phyloP scores from a whole-genome alignment of 2,113 vertebrate genomes.

The Carettochelys insculpta region DNA sequence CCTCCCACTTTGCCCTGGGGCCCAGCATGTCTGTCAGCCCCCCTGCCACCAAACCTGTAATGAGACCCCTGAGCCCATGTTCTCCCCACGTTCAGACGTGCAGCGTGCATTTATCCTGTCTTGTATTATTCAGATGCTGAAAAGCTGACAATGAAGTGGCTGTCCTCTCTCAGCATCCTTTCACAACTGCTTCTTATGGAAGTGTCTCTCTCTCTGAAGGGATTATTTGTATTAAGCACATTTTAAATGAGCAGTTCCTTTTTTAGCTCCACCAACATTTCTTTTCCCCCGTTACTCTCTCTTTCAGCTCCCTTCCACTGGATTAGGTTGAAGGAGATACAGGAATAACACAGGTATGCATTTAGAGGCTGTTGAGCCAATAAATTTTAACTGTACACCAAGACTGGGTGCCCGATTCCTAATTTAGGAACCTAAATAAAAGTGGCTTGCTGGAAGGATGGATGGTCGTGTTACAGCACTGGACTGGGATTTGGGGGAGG shows the following conservation, averaged over 20 bases:
- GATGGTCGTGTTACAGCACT: background rate
- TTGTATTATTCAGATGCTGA: background rate
- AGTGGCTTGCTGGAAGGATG: background rate
- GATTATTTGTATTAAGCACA: background rate
- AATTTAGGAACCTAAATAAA: background rate
- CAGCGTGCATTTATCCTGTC: no score
- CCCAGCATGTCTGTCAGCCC: no score
- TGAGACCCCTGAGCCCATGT: no score
- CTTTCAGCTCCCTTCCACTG: background rate
- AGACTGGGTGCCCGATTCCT: background rate
- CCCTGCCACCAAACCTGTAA: no score
- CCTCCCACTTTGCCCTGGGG: no score
- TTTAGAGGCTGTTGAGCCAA: background rate
- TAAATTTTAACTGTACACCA: background rate
- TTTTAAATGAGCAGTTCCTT: background rate
- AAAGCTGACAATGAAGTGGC: background rate
- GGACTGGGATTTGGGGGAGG: background rate
- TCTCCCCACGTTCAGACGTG: background rate
- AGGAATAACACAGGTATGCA: background rate
- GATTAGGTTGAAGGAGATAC: background rate
- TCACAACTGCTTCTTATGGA: background rate
- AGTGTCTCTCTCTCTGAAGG: background rate
- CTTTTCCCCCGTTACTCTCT: background rate
- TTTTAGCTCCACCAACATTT: background rate
- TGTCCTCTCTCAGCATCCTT: background rate